Evolutionary conservation across 2,113 vertebrate genomes (phyloP), one percentile per base, ranked within the genome.

Genomic region (Hippocampus comes): DNA sequence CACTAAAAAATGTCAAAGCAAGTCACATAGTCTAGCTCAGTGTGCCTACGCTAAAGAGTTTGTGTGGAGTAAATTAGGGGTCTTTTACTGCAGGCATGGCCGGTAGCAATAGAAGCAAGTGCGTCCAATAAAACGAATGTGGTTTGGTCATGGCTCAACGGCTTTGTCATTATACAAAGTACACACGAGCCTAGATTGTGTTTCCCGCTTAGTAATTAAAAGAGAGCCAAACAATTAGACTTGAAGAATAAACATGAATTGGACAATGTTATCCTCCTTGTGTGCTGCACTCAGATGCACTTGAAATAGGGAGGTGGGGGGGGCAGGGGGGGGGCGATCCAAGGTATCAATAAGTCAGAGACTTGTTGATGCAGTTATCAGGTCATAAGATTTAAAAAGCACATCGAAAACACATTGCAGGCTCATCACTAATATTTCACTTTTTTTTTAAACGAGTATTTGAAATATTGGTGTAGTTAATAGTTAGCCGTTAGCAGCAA

Each of bases 1-100:
- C 68, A 79, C 84, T 84, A 79, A 84, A 88, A 85, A 84, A 82
- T 82, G 77, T 84, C 84, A 86, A 87, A 74, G 78, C 77, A 73
- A 77, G 72, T 70, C 72, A 78, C 70, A 43, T 55, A 55, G 38
- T 83, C 46, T 60, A 4, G 68, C 49, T 78, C 30, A 53, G 9
- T 71, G 68, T 63, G 49, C 61, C 25, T 64, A 30, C 68, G 23
- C 63, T 65, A 43, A 65, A 46, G 38, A 30, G 59, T 70, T 42
- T 63, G 51, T 56, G 7, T 30, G 43, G 75, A 79, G 27, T 76
- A 69, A 87, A 83, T 82, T 78, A 75, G 67, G 59, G 72, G 51
- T 75, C 8, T 82, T 84, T 85, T 70, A 85, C 80, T 84, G 84
- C 78, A 74, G 75, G 84, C 82, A 69, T 74, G 78, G 70, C 64